Evolutionary conservation across 2,113 vertebrate genomes (phyloP).

Genomic region (Sarotherodon lohbergeri): DNA sequence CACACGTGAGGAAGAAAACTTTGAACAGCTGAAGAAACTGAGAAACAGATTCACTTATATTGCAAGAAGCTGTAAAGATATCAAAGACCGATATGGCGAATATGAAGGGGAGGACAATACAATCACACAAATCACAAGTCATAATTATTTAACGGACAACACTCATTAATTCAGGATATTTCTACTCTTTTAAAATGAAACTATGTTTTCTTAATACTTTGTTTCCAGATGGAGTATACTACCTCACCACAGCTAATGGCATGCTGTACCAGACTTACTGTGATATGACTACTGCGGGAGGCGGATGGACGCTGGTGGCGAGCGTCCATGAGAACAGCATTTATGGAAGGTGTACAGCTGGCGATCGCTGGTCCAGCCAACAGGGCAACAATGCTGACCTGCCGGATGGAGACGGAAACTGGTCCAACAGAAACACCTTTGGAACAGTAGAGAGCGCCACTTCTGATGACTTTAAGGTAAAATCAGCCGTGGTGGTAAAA

Average conservation of each 20-base stretch:
- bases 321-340: neutral
- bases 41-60: neutral
- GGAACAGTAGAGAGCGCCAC: neutral
- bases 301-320: conserved; percentile 14
- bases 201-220: neutral
- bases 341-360: neutral
- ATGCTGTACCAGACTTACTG: conserved; percentile 23
- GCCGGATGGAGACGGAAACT: neutral
- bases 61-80: conserved; percentile 19
- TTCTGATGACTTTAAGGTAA: neutral
- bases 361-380: neutral
- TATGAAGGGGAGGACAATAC: neutral
- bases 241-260: conserved; percentile 1
- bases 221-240: conserved; percentile 14
- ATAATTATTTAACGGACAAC: neutral
- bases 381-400: neutral
- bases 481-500: neutral
- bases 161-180: neutral
- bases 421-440: conserved; percentile 4
- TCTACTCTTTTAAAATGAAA: neutral
- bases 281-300: conserved; percentile 15
- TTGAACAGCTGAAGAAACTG: neutral
- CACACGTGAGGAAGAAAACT: neutral
- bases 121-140: neutral
- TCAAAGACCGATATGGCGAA: neutral